Evolutionary conservation across 2,113 vertebrate species (phyloP).

Genomic region (Riparia riparia): DNA sequence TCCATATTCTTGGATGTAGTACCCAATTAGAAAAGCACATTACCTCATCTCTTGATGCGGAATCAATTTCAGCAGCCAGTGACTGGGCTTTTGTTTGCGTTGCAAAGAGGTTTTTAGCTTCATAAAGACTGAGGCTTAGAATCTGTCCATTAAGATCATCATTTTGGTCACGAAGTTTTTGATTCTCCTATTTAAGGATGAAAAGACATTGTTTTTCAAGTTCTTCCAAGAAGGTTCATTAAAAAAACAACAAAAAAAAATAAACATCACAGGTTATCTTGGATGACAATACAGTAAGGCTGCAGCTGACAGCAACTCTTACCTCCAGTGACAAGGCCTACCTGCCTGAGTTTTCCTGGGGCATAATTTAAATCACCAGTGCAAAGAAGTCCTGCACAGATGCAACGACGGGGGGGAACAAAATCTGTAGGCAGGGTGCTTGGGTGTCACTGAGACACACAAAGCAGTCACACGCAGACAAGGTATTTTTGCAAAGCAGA

Average conservation of each 20-base stretch:
- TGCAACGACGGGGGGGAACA: accelerated
- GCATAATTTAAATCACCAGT: background rate
- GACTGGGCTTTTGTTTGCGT: conserved; percentile 97
- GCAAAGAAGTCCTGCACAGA: background rate
- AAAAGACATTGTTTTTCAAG: background rate
- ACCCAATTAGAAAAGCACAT: background rate
- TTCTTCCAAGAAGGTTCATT: background rate
- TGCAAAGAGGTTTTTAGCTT: conserved; percentile 96
- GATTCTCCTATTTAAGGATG: conserved; percentile 85
- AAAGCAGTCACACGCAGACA: too few relatives aligned
- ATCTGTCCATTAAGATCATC: conserved; percentile 97
- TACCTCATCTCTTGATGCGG: conserved; percentile 95
- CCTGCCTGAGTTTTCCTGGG: background rate
- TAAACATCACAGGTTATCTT: background rate
- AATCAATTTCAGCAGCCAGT: conserved; percentile 95
- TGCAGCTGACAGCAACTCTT: background rate
- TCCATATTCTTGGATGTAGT: background rate
- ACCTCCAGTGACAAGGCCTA: background rate
- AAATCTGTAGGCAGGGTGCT: background rate
- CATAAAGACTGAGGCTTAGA: conserved; percentile 93
- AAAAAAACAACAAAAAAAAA: background rate
- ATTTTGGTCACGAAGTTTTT: conserved; percentile 94
- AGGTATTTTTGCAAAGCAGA: too few relatives aligned
- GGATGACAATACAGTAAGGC: background rate
- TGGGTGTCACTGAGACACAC: too few relatives aligned